These are phyloP conservation scores for Bubalus kerabau DNA, from an alignment of 2,113 vertebrate species.

Conservation along the genomic window DNA sequence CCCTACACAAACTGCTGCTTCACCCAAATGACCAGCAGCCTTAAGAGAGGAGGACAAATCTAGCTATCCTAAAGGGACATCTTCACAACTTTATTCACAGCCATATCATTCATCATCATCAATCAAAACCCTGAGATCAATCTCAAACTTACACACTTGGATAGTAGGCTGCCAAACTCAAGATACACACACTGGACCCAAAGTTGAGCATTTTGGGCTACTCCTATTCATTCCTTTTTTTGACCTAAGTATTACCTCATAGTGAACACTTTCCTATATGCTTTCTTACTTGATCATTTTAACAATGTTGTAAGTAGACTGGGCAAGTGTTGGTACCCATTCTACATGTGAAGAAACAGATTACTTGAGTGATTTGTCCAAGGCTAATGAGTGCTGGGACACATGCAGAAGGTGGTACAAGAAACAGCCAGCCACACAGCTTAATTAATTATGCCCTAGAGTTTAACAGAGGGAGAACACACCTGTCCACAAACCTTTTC, in stretches of 20 bases:
- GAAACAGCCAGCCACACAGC: not conserved
- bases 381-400: not conserved
- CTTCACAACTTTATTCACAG: not conserved
- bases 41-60: not conserved
- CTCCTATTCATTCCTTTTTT: not conserved
- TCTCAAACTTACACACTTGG: not conserved
- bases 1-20: not conserved
- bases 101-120: not conserved
- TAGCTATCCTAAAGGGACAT: not conserved
- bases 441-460: not conserved
- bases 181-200: not conserved
- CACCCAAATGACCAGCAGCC: not conserved
- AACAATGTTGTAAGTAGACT: not conserved
- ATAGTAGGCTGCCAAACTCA: not conserved
- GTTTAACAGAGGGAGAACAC: not conserved
- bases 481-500: not conserved
- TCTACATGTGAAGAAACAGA: not conserved
- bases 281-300: not conserved
- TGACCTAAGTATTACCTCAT: not conserved
- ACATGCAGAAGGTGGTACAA: not conserved
- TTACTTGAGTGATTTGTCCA: not conserved
- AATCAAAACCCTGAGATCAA: not conserved
- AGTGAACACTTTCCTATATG: not conserved
- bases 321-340: not conserved
- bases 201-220: not conserved